Evolutionary conservation across 1,140 invertebrate genomes (phyloP).

Genomic region (Dendrolimus punctatus): DNA sequence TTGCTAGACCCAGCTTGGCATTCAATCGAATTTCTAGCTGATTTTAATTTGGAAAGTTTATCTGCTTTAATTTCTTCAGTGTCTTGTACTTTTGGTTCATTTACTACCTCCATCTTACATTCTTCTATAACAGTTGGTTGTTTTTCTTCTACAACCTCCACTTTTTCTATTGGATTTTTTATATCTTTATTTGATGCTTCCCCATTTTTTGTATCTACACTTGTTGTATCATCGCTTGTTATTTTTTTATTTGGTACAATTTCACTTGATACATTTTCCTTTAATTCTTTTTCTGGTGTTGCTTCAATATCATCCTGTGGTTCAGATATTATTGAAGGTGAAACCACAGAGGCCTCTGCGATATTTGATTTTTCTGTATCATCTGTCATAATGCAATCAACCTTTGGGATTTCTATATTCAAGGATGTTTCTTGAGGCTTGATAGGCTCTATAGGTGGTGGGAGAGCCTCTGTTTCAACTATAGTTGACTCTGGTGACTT

Average conservation of each 20-base stretch:
- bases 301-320: constrained; percentile 2
- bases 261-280: no score
- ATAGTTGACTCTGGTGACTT: constrained; percentile 45
- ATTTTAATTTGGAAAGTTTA: neutral
- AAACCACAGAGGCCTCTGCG: constrained; percentile 1
- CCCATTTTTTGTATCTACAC: no score
- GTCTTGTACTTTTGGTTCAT: constrained; percentile 5
- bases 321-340: constrained; percentile 5
- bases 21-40: constrained; percentile 3
- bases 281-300: neutral
- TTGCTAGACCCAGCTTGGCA: constrained; percentile 30
- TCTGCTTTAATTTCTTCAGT: constrained; percentile 10
- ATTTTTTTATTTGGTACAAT: no score
- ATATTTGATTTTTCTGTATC: constrained; percentile 8
- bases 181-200: no score
- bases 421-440: constrained; percentile 37
- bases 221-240: no score
- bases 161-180: neutral
- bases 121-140: constrained; percentile 1
- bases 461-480: constrained; percentile 41
- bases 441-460: constrained; percentile 41
- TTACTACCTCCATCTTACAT: constrained; percentile 5
- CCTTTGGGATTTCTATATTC: constrained; percentile 35
- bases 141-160: constrained; percentile 5
- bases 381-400: constrained; percentile 16